These are phyloP conservation scores for Gastrophryne carolinensis DNA, from an alignment of 2,797 vertebrate genomes.

Conservation along the genomic window DNA sequence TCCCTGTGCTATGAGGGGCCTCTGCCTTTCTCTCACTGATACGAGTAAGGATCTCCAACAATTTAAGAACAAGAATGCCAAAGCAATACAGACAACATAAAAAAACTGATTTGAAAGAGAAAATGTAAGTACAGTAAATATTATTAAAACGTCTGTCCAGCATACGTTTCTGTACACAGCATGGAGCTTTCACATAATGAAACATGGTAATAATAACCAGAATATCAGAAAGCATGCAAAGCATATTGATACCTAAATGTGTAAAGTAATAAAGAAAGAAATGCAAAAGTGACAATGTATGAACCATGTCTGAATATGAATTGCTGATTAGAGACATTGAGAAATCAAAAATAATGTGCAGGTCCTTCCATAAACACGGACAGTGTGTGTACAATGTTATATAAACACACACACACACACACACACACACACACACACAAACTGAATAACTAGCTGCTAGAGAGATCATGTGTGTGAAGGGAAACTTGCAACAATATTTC, in stretches of 20 bases:
- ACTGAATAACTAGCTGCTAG: too few relatives aligned
- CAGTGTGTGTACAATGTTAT: too few relatives aligned
- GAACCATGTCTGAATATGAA: not conserved
- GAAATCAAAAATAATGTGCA: too few relatives aligned
- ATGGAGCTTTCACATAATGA: not conserved
- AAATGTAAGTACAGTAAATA: too few relatives aligned
- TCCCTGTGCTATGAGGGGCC: slow-evolving; percentile 16
- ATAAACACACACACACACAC: too few relatives aligned
- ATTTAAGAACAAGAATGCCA: not conserved
- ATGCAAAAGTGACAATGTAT: not conserved
- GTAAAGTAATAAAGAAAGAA: not conserved
- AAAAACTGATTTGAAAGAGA: not conserved
- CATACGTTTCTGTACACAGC: too few relatives aligned
- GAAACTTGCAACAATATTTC: too few relatives aligned
- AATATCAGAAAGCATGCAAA: not conserved
- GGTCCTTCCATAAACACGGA: too few relatives aligned
- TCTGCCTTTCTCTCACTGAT: slow-evolving; percentile 21
- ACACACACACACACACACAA: too few relatives aligned
- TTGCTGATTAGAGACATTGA: not conserved
- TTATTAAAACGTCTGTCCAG: too few relatives aligned
- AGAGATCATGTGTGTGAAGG: too few relatives aligned
- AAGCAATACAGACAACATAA: not conserved
- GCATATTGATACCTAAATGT: not conserved
- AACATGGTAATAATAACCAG: too few relatives aligned
- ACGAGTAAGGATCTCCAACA: slow-evolving; percentile 16